phyloP scores from a whole-genome alignment of 2,113 vertebrate genomes.

The Eudyptes chrysolophus region DNA sequence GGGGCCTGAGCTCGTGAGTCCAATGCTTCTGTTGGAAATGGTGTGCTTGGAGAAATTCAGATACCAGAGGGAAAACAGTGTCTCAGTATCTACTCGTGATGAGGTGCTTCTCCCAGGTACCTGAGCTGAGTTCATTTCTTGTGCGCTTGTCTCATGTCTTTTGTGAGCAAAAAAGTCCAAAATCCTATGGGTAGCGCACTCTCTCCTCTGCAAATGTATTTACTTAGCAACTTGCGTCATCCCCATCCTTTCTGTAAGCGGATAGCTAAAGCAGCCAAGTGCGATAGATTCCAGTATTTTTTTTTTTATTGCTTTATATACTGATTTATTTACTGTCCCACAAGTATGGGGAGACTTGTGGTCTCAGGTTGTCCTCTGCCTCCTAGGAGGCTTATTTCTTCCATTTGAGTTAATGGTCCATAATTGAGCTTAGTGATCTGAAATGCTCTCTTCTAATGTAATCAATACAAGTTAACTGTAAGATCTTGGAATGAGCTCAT shows the following conservation, averaged over 20 bases:
- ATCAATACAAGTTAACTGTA: neutral
- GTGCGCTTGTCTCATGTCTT: neutral
- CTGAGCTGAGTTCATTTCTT: neutral
- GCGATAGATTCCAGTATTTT: neutral
- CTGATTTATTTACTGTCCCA: neutral
- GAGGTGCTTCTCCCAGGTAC: neutral
- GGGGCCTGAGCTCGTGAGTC: fast-evolving
- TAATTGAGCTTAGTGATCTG: neutral
- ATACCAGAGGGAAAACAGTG: neutral
- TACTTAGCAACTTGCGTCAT: neutral
- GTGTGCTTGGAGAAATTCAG: neutral
- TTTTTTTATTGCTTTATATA: neutral
- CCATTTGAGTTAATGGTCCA: neutral
- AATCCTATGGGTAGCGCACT: fast-evolving
- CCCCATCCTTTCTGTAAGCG: neutral
- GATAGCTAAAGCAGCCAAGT: neutral
- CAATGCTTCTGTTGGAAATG: neutral
- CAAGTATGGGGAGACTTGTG: neutral
- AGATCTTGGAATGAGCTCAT: neutral
- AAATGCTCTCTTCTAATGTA: neutral
- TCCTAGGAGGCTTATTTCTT: neutral
- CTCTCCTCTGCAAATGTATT: neutral
- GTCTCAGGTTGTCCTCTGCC: neutral
- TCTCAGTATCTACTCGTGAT: neutral
- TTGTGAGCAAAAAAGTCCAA: neutral